phyloP scores from a whole-genome alignment of 37 sponge, comb jelly and placozoan species.

The Haliclona indistincta region DNA sequence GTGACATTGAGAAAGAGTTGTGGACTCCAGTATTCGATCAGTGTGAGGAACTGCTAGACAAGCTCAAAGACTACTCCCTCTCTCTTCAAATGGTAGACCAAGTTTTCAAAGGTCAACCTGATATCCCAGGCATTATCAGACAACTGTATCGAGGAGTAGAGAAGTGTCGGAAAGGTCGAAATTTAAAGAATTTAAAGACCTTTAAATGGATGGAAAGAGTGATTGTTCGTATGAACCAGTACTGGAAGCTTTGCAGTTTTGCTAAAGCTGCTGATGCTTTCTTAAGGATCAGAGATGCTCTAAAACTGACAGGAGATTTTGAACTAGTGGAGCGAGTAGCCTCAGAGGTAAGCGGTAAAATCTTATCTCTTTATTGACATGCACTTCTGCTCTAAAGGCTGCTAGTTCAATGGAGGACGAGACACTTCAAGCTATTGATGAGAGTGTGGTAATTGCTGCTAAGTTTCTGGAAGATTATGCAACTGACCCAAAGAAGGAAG shows the following conservation, averaged over 20 bases:
- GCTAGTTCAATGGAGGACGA: constrained; percentile 16
- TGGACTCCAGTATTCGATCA: too few species aligned
- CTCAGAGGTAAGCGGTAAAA: constrained; percentile 16
- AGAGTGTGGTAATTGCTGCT: constrained; percentile 9
- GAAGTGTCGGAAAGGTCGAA: too few species aligned
- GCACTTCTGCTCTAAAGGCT: too few species aligned
- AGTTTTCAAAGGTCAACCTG: too few species aligned
- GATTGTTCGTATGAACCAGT: background rate
- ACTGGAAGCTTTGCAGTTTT: background rate
- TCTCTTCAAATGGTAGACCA: too few species aligned
- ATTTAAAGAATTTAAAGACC: too few species aligned
- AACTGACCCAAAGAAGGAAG: constrained; percentile 6
- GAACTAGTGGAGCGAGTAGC: constrained; percentile 11
- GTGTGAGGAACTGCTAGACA: too few species aligned
- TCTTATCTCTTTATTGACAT: too few species aligned
- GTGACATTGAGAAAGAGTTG: too few species aligned
- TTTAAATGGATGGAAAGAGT: background rate
- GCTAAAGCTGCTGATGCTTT: constrained; percentile 20
- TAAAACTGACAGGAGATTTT: constrained; percentile 20
- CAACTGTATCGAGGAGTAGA: too few species aligned
- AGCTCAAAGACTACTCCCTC: too few species aligned
- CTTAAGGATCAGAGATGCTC: background rate
- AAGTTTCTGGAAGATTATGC: constrained; percentile 27
- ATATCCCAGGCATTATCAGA: too few species aligned
- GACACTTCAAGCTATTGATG: constrained; percentile 16